Evolutionary conservation across 2,113 vertebrate genomes (phyloP).

Genomic region (Neolamprologus variostigma): DNA sequence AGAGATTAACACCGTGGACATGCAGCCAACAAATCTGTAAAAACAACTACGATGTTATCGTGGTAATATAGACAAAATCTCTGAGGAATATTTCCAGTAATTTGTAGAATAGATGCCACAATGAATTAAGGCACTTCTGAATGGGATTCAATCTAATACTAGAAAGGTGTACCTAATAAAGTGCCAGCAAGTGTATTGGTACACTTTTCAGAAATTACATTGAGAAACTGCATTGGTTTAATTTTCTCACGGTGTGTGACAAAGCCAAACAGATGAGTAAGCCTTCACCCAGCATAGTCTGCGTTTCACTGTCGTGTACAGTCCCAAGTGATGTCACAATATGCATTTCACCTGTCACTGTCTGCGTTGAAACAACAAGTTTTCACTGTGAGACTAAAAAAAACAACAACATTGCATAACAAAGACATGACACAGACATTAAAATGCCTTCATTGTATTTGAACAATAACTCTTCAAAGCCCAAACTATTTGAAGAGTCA

Average conservation of each 20-base stretch:
- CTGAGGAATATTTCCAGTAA: background rate
- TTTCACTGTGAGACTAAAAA: background rate
- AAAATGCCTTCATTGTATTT: background rate
- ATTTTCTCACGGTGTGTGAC: conserved; percentile 12
- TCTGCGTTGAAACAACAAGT: background rate
- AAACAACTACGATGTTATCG: background rate
- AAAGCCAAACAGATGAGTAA: conserved; percentile 27
- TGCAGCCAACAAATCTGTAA: background rate
- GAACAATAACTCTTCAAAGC: background rate
- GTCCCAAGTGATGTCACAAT: background rate
- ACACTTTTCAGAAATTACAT: background rate
- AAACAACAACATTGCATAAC: background rate
- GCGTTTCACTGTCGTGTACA: background rate
- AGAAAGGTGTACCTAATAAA: background rate
- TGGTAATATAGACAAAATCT: background rate
- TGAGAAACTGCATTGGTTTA: background rate
- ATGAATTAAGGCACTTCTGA: background rate
- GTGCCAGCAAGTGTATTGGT: background rate
- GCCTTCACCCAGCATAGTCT: background rate
- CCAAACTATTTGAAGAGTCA: background rate
- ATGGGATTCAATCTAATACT: background rate
- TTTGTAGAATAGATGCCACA: background rate
- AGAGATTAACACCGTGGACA: background rate
- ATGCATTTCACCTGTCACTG: background rate
- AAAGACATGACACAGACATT: background rate